Evolutionary conservation across 2,888 invertebrate genomes (phyloP).

Genomic region (Drosophila anomalata): DNA sequence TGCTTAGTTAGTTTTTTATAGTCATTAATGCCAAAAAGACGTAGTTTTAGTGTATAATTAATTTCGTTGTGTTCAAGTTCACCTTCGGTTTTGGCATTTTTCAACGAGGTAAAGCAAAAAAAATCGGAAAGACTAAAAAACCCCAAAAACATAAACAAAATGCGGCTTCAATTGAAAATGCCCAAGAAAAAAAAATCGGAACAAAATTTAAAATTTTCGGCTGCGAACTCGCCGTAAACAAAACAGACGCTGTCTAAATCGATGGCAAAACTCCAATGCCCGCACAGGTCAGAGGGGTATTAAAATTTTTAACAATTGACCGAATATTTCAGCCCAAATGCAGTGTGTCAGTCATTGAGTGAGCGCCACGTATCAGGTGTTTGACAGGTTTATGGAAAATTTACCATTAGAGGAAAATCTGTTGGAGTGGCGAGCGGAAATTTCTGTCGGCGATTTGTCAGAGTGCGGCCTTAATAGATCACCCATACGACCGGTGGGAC

Average conservation of each 20-base stretch:
- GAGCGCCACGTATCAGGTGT: conserved; percentile 19
- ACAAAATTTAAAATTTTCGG: conserved; percentile 29
- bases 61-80: conserved; percentile 23
- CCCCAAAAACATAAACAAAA: conserved; percentile 45
- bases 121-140: conserved; percentile 10
- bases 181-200: conserved; percentile 20
- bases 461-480: conserved; percentile 13
- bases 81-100: conserved; percentile 14
- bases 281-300: conserved; percentile 15
- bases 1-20: too few relatives aligned
- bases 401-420: conserved; percentile 48
- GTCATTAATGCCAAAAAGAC: neutral
- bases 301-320: conserved; percentile 34
- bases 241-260: conserved; percentile 16
- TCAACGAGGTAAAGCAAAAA: conserved; percentile 1
- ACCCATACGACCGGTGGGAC: conserved; percentile 27
- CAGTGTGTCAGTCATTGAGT: conserved; percentile 36
- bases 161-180: conserved; percentile 54
- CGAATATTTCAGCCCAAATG: conserved; percentile 19
- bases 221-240: conserved; percentile 59
- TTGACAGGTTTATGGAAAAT: conserved; percentile 44
- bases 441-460: conserved; percentile 50
- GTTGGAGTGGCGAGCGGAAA: conserved; percentile 41
- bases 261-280: conserved; percentile 48
- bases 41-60: conserved; percentile 9